Percentiles rank a stretch among this genome's conserved stretches.
phyloP scores from a whole-genome alignment of 2,888 invertebrate species.

The Ormyrus pomaceus region DNA sequence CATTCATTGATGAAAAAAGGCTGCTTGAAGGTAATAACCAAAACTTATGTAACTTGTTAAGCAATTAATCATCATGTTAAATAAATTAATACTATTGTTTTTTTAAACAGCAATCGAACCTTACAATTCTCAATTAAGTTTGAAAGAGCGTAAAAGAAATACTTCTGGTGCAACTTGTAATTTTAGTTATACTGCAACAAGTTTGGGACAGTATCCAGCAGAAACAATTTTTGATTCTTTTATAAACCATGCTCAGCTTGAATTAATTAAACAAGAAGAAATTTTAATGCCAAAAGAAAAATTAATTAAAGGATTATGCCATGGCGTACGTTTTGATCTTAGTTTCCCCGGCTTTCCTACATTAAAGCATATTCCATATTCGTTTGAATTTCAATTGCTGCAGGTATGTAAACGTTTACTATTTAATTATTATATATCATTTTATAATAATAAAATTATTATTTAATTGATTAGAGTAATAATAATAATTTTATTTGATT shows the following conservation, averaged over 20 bases:
- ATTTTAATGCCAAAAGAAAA: constrained; percentile 78
- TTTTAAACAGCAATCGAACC: constrained; percentile 81
- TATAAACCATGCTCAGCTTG: constrained; percentile 78
- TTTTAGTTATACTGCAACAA: constrained; percentile 81
- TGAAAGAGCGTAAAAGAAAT: constrained; percentile 86
- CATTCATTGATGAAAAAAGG: constrained; percentile 91
- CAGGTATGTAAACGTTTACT: constrained; percentile 65
- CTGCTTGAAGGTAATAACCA: constrained; percentile 63
- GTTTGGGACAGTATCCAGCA: constrained; percentile 79
- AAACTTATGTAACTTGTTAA: neutral
- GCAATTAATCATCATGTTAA: neutral
- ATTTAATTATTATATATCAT: no score
- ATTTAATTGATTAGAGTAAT: neutral
- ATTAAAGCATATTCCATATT: constrained; percentile 88
- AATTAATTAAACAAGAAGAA: constrained; percentile 78
- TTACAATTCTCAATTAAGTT: constrained; percentile 81
- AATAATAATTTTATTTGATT: constrained; percentile 9
- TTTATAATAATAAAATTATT: no score
- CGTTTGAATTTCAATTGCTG: constrained; percentile 75
- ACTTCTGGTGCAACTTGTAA: constrained; percentile 90
- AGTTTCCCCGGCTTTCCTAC: constrained; percentile 96
- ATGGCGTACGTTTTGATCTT: constrained; percentile 81
- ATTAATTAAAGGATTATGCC: constrained; percentile 83
- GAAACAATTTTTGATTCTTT: constrained; percentile 81
- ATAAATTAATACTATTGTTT: constrained; percentile 9